Conservation (phyloP, 2,888 invertebrate genomes). For the Acleris literana region DNA sequence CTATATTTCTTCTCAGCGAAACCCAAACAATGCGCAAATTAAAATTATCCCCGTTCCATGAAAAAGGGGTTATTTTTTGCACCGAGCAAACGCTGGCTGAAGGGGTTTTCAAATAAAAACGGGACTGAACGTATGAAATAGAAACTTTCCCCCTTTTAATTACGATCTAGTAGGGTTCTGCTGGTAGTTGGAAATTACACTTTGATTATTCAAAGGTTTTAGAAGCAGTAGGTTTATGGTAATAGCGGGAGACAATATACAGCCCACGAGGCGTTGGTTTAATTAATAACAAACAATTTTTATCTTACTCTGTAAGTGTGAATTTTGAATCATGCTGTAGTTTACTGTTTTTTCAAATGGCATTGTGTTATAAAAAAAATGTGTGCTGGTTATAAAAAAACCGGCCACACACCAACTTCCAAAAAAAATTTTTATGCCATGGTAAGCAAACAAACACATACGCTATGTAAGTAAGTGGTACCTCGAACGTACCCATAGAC, state of each 20-base stretch:
- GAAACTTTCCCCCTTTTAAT: slow-evolving; percentile 29
- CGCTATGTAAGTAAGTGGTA: too few relatives aligned
- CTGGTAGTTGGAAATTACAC: neutral
- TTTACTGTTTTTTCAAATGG: too few relatives aligned
- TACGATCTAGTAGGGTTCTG: neutral
- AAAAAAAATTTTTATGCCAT: too few relatives aligned
- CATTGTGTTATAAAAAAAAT: too few relatives aligned
- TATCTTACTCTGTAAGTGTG: too few relatives aligned
- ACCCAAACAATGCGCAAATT: slow-evolving; percentile 23
- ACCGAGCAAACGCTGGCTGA: slow-evolving; percentile 19
- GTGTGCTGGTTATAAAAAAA: too few relatives aligned
- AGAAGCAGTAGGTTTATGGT: neutral
- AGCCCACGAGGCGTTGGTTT: neutral
- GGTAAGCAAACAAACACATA: too few relatives aligned
- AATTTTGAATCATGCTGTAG: too few relatives aligned
- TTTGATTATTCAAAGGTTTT: slow-evolving; percentile 1
- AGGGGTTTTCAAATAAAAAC: slow-evolving; percentile 34
- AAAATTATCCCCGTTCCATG: slow-evolving; percentile 17
- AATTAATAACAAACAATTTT: too few relatives aligned
- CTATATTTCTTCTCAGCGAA: slow-evolving; percentile 4
- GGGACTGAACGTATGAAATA: slow-evolving; percentile 25
- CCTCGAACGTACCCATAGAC: too few relatives aligned
- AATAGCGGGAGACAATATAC: neutral
- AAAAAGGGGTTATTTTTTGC: slow-evolving; percentile 25
- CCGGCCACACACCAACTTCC: too few relatives aligned